Evolutionary conservation across 1,140 invertebrate genomes (phyloP).

Genomic region (honey bee (Apis mellifera)): Amel_HAv3.1 CM009931.2:26437501-26438000

Average conservation of each 20-base stretch:
- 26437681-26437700: too few relatives aligned
- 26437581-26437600: not conserved
- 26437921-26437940: not conserved
- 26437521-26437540: slow-evolving; percentile 69
- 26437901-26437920: not conserved
- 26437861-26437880: slow-evolving; percentile 4
- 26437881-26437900: not conserved
- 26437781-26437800: not conserved
- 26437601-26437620: slow-evolving; percentile 15
- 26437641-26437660: not conserved
- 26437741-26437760: not conserved
- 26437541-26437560: slow-evolving; percentile 52
- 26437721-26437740: not conserved
- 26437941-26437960: too few relatives aligned
- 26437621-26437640: not conserved
- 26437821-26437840: not conserved
- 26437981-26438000: too few relatives aligned
- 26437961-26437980: not conserved
- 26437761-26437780: not conserved
- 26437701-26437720: not conserved
- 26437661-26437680: not conserved
- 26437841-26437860: not conserved
- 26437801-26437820: not conserved
- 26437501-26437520: slow-evolving; percentile 49
- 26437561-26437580: slow-evolving; percentile 51